phyloP scores from a whole-genome alignment of 2,888 invertebrate species.

The Napeogenes sylphis region DNA sequence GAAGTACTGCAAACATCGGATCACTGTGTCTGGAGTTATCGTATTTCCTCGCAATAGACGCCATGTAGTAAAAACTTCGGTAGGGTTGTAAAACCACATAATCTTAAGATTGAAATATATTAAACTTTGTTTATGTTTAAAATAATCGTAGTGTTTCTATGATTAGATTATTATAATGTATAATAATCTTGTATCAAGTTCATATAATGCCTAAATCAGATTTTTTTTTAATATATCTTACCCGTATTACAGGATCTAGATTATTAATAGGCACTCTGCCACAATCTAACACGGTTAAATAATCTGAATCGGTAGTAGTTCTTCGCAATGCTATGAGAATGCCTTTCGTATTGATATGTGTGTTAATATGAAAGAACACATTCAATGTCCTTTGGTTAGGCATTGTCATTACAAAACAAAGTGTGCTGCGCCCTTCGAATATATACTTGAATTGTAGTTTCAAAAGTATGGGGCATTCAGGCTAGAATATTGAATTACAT shows the following conservation, averaged over 20 bases:
- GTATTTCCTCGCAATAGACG: constrained; percentile 59
- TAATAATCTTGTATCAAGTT: too few species aligned
- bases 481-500: constrained; percentile 42
- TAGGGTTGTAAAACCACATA: constrained; percentile 69
- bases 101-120: constrained; percentile 44
- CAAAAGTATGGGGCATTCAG: constrained; percentile 49
- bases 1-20: constrained; percentile 65
- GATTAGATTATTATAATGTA: too few species aligned
- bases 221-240: constrained; percentile 33
- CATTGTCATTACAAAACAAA: constrained; percentile 62
- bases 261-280: constrained; percentile 71
- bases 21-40: constrained; percentile 44
- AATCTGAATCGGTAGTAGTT: constrained; percentile 39
- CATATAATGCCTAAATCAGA: too few species aligned
- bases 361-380: constrained; percentile 52
- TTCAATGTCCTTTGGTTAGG: constrained; percentile 56
- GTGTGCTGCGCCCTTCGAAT: constrained; percentile 48
- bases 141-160: too few species aligned
- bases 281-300: constrained; percentile 60
- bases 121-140: background rate
- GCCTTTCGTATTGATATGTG: constrained; percentile 50
- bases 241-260: constrained; percentile 69
- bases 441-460: constrained; percentile 53
- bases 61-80: constrained; percentile 68
- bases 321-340: constrained; percentile 57